These are phyloP conservation scores for Shinisaurus crocodilurus DNA, from an alignment of 2,113 vertebrate species.

Conservation along the genomic window DNA sequence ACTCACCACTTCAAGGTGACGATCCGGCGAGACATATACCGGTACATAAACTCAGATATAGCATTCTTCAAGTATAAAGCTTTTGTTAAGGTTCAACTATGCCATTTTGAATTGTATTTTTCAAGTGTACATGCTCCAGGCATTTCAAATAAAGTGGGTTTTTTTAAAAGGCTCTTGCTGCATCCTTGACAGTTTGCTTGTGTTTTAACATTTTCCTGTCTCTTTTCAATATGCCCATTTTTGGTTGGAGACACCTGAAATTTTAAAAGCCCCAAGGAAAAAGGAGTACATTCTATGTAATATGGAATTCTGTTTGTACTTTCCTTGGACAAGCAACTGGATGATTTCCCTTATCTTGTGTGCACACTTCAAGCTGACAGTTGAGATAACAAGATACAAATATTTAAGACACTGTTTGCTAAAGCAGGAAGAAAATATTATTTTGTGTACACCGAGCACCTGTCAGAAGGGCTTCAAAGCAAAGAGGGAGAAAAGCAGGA, in stretches of 20 bases:
- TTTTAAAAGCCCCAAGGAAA: background rate
- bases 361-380: background rate
- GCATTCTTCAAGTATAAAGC: background rate
- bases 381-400: background rate
- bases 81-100: background rate
- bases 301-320: background rate
- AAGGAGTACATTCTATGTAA: background rate
- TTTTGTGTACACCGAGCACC: background rate
- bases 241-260: background rate
- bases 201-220: background rate
- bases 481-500: background rate
- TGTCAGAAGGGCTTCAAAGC: background rate
- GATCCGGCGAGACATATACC: too few species aligned
- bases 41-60: background rate
- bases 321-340: background rate
- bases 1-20: too few species aligned
- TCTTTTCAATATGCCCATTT: background rate
- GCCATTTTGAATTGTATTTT: background rate
- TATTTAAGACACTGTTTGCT: background rate
- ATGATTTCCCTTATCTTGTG: conserved; percentile 10
- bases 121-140: background rate
- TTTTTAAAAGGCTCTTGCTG: background rate
- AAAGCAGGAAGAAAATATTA: background rate
- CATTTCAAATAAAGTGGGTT: background rate
- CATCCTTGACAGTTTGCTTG: background rate